Evolutionary conservation across 1,140 invertebrate species (phyloP), one percentile per base, ranked within the genome.

Genomic region (Zaprionus vittiger): DNA sequence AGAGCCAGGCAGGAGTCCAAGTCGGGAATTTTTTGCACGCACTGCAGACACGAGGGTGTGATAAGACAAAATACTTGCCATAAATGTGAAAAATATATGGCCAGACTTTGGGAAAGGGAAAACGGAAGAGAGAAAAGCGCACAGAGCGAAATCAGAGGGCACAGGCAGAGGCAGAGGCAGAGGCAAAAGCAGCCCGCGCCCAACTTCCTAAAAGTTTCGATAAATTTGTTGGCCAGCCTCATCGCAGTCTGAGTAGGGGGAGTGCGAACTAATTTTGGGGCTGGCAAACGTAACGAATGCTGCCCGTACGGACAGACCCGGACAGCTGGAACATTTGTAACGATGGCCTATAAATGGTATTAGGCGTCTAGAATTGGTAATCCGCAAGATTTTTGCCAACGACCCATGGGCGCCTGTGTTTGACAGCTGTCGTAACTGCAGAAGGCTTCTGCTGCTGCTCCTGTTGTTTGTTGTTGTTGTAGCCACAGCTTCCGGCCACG

Each of bases 11-110:
- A 28, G 22, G 34, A 31, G 22, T 28, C 22, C 60, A 63, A 55
- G 72, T 14, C 38, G 62, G 80, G 73, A 69, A 89, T 87, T 90
- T 90, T 90, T 90, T 90, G 85, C 85, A 91, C 81, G 85, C 85
- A 90, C 76, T 90, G 86, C 86, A 85, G 85, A 77, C 85, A 90
- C 82, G 85, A 80, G 87, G 86, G 86, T 91, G 86, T 90, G 86
- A 91, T 91, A 91, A 91, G 86, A 91, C 87, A 91, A 90, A 91
- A 91, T 91, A 91, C 87, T 83, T 73, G 73, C 80, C 81, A 89
- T 91, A 91, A 91, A 91, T 91, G 87, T 91, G 87, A 91, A 91
- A 91, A 91, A 91, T 91, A 91, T 91, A 91, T 87, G 83, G 83
- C 74, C 83, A 77, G 66, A 87, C 86, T 73, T 80, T 73, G 31